Conservation (phyloP, 1,140 invertebrate genomes). For the Ephestia elutella region DNA sequence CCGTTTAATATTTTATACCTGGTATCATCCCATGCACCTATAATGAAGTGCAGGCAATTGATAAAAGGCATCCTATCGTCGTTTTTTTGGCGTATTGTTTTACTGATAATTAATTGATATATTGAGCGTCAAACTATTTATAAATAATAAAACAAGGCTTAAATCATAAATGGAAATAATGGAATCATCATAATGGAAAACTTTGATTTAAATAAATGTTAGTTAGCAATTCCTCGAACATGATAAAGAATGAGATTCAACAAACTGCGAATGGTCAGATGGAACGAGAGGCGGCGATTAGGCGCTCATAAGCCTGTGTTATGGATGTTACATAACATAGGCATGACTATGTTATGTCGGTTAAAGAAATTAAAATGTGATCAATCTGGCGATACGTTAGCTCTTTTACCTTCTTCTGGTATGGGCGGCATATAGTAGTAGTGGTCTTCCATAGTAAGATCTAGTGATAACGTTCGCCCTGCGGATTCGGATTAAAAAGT, state of each 20-base stretch:
- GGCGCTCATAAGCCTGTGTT: slow-evolving; percentile 58
- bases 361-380: slow-evolving; percentile 52
- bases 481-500: slow-evolving; percentile 53
- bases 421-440: slow-evolving; percentile 66
- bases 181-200: background rate
- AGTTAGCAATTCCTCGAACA: slow-evolving; percentile 6
- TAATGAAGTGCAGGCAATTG: too few species aligned
- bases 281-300: slow-evolving; percentile 38
- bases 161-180: too few species aligned
- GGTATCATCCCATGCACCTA: too few species aligned
- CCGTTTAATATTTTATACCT: too few species aligned
- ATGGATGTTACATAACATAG: slow-evolving; percentile 11
- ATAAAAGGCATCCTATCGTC: too few species aligned
- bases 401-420: slow-evolving; percentile 62
- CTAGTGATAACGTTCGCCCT: slow-evolving; percentile 68
- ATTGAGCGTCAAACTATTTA: background rate
- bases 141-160: background rate
- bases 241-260: slow-evolving; percentile 12
- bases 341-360: slow-evolving; percentile 55
- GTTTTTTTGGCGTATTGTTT: too few species aligned
- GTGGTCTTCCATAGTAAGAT: slow-evolving; percentile 57
- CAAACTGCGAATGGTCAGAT: slow-evolving; percentile 18
- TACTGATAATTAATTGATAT: too few species aligned
- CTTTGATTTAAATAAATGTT: background rate
- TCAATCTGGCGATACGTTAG: slow-evolving; percentile 50